Percentiles rank a stretch among this genome's conserved stretches.
Conservation (phyloP, 2,113 vertebrate genomes). For the Phyllostomus hastatus region DNA sequence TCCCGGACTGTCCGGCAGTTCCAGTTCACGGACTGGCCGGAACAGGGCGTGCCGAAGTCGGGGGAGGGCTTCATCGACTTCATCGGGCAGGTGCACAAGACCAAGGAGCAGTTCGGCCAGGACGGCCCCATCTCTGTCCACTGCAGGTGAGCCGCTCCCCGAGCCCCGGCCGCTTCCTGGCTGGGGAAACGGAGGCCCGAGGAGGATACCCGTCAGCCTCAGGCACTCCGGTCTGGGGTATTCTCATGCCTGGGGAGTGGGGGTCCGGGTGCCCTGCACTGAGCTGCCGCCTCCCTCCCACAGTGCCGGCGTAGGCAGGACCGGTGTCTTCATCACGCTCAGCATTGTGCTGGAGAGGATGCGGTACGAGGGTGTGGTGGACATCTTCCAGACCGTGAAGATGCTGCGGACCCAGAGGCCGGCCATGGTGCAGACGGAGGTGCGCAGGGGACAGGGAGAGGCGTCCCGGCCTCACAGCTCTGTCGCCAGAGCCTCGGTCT, state of each 20-base stretch:
- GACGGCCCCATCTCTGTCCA: constrained; percentile 98
- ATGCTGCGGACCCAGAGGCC: constrained; percentile 98
- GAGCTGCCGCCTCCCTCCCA: accelerated
- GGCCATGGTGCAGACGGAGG: constrained; percentile 99
- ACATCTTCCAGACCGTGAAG: constrained; percentile 99
- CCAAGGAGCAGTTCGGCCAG: constrained; percentile 99
- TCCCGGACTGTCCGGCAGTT: constrained; percentile 97
- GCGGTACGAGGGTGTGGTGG: constrained; percentile 98
- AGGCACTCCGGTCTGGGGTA: no score
- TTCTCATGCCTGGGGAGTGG: neutral
- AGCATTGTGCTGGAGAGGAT: constrained; percentile 98
- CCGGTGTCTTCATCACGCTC: constrained; percentile 96
- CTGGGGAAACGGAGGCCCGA: neutral
- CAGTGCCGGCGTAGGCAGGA: constrained; percentile 96
- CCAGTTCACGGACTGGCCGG: constrained; percentile 99
- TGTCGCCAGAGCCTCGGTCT: accelerated
- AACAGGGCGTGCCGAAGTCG: constrained; percentile 97
- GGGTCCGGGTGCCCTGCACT: accelerated
- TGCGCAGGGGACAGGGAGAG: constrained; percentile 46
- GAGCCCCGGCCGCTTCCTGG: accelerated
- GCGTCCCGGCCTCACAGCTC: accelerated
- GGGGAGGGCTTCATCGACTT: constrained; percentile 99
- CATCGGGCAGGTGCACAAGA: constrained; percentile 99
- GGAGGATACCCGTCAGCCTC: neutral
- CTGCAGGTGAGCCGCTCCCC: constrained; percentile 87